Evolutionary conservation across 2,113 vertebrate species (phyloP).

Genomic region (Fukomys damarensis): DNA sequence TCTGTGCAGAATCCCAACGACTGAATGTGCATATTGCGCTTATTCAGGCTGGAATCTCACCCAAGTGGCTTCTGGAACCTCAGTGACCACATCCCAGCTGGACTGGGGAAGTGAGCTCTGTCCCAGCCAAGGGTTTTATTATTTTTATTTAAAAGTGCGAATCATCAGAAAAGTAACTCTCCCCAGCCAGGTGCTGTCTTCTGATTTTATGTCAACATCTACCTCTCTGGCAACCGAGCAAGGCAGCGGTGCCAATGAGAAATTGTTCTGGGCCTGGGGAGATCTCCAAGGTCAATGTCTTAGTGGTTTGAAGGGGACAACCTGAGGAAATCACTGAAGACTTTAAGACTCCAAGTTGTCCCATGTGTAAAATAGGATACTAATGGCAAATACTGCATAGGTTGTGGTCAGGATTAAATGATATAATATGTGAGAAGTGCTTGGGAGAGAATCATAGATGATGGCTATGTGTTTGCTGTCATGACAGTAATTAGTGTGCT

Average conservation of each 20-base stretch:
- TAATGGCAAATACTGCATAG: not conserved
- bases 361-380: not conserved
- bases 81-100: slow-evolving; percentile 72
- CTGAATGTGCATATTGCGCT: slow-evolving; percentile 65
- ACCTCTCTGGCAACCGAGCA: not conserved
- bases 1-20: slow-evolving; percentile 42
- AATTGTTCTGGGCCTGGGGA: not conserved
- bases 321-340: not conserved
- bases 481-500: not conserved
- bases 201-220: slow-evolving; percentile 38
- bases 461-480: not conserved
- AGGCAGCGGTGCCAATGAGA: not conserved
- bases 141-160: slow-evolving; percentile 80
- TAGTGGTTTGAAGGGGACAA: not conserved
- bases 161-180: slow-evolving; percentile 57
- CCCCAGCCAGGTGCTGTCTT: slow-evolving; percentile 49
- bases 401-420: not conserved
- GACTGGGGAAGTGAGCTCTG: slow-evolving; percentile 59
- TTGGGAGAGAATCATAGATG: not conserved
- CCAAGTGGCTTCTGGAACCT: slow-evolving; percentile 70
- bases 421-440: not conserved
- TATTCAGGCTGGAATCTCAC: slow-evolving; percentile 62
- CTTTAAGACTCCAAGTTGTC: not conserved
- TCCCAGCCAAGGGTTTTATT: slow-evolving; percentile 73
- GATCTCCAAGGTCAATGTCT: not conserved